Base-by-base conservation (phyloP, 92 coral and sea anemone species). In the Plumapathes pennacea region DNA sequence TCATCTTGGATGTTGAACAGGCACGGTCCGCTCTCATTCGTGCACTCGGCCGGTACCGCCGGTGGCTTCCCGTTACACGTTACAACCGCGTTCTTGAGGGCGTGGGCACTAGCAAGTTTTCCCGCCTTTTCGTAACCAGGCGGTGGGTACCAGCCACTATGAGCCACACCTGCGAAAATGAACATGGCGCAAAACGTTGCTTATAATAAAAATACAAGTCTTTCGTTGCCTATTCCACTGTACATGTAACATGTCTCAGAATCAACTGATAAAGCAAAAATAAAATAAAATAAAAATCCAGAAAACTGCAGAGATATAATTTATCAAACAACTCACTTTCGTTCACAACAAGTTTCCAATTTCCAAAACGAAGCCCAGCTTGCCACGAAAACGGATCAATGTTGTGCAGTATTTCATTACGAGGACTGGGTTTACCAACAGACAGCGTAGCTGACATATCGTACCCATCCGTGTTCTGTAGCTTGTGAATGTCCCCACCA, bases 131-230 rank as follows among this genome's bases (percentile, higher is more conserved):
- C 89, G 10, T 71, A 27, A 50, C 83, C 89, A 1, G 96, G 96
- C 7, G 96, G 96, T 11, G 89, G 79, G 37, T 87, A 87, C 89
- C 96, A 87, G 21, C 96, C 96, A 24, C 89, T 82, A 89, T 85
- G 72, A 0, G 67, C 45, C 14, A 46, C 15, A 10, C 80, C 96
- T 86, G 21, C 28, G 2, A 23, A 34, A 13, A n/a, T n/a, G n/a
- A n/a, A n/a, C n/a, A n/a, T n/a, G n/a, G n/a, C n/a, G n/a, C n/a
- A n/a, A n/a, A n/a, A n/a, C n/a, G n/a, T n/a, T n/a, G n/a, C n/a
- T n/a, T n/a, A n/a, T n/a, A n/a, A n/a, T n/a, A n/a, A n/a, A n/a
- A n/a, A n/a, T n/a, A n/a, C n/a, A n/a, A n/a, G n/a, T n/a, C n/a
- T n/a, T n/a, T n/a, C n/a, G n/a, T n/a, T n/a, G n/a, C n/a, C n/a